Base-by-base conservation (phyloP, 2,888 invertebrate genomes). In the Eubasilissa splendida region DNA sequence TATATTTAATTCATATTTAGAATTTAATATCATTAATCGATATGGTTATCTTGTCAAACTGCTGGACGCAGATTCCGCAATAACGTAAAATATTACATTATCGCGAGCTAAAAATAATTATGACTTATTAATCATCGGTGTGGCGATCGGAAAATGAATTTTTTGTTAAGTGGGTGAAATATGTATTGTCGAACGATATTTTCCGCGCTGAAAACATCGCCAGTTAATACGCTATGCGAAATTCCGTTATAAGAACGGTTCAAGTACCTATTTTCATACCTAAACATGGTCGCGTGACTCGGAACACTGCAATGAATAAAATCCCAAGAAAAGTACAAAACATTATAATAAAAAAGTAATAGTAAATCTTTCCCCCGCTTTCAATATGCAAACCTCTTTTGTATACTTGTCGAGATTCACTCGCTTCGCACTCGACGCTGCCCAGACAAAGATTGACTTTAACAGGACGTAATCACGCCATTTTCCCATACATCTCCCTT, bases 381-480 rank as follows among this genome's bases (percentile, higher is more conserved):
- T 42, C 42, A 42, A 42, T 1, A 42, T 42, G 42, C 4, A 5
- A 4, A 10, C 58, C 11, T 10, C n/a, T 58, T 58, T 58, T 58
- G n/a, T 58, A 58, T 4, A n/a, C 12, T 58, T n/a, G 58, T 10
- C 58, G 58, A 11, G 9, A 58, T 8, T 58, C 3, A 4, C 9
- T 58, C 9, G 58, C 58, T 58, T 58, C 9, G 4, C 42, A 42
- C 4, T 42, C 42, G 7, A 42, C 42, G 7, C 42, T 7, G 42
- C 7, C 22, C 12, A 22, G 71, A 53, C 10, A 54, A 22, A 71
- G 71, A 71, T 71, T 59, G 74, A 56, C 79, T 71, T 71, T 75
- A 81, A 82, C 80, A 54, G 74, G 74, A 63, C 75, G 56, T 70
- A 71, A 80, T 80, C 82, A 82, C 82, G 82, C 82, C 70, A 80